phyloP scores from a whole-genome alignment of 2,888 invertebrate genomes.

The Deilephila porcellus region DNA sequence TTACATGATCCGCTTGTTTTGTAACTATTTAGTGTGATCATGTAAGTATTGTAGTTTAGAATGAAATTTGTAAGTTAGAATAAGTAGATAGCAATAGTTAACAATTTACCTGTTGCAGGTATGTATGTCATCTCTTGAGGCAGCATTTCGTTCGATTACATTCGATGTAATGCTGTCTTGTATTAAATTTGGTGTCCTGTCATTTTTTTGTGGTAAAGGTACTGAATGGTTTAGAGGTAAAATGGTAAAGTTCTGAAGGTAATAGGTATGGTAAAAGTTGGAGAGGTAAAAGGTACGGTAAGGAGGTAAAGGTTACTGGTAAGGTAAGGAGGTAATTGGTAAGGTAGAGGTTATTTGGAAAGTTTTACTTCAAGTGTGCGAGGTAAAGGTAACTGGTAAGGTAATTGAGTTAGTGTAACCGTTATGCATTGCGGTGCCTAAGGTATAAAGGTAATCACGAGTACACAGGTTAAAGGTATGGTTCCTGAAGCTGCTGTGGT shows the following conservation, averaged over 20 bases:
- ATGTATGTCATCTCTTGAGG: constrained; percentile 31
- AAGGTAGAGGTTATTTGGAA: too few species aligned
- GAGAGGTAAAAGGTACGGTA: too few species aligned
- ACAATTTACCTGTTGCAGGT: constrained; percentile 38
- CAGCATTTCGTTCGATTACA: constrained; percentile 38
- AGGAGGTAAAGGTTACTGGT: too few species aligned
- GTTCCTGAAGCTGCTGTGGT: too few species aligned
- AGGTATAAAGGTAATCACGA: too few species aligned
- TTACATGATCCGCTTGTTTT: constrained; percentile 22
- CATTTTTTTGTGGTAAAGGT: not conserved
- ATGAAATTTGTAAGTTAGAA: constrained; percentile 79
- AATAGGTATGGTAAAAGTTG: not conserved
- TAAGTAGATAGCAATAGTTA: constrained; percentile 41
- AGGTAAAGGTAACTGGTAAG: too few species aligned
- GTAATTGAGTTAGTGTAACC: too few species aligned
- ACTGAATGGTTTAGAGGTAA: not conserved
- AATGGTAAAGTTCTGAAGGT: not conserved
- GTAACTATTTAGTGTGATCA: constrained; percentile 40
- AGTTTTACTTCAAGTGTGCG: too few species aligned
- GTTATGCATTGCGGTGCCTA: too few species aligned
- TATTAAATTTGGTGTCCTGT: not conserved
- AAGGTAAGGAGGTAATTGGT: too few species aligned
- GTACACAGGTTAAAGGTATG: too few species aligned
- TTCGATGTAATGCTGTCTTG: constrained; percentile 37
- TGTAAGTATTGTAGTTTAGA: constrained; percentile 13